Evolutionary conservation across 2,888 invertebrate genomes (phyloP).

Genomic region (Dysmachus trigonus): DNA sequence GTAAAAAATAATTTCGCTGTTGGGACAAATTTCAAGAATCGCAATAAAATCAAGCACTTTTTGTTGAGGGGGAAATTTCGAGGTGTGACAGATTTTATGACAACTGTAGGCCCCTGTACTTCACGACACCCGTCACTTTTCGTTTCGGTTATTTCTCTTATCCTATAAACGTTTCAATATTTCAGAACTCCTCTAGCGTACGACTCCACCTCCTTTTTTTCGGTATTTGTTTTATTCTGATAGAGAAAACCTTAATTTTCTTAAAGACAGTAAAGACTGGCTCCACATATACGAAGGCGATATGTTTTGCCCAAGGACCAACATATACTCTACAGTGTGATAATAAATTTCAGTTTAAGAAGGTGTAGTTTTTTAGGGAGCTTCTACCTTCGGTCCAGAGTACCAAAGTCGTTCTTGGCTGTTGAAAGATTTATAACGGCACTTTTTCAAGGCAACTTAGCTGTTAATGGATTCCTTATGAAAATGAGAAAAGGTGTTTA

Average conservation of each 20-base stretch:
- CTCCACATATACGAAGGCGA: background rate
- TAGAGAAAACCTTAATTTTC: background rate
- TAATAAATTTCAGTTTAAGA: constrained; percentile 26
- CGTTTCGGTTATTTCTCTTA: background rate
- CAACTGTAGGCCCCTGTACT: background rate
- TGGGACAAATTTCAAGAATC: background rate
- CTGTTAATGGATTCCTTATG: constrained; percentile 11
- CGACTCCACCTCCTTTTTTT: background rate
- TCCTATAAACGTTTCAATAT: background rate
- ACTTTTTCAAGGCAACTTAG: background rate
- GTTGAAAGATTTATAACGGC: constrained; percentile 8
- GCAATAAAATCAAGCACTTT: background rate
- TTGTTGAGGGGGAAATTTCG: background rate
- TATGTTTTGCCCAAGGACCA: background rate
- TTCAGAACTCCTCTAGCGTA: background rate
- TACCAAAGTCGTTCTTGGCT: background rate
- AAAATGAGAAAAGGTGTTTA: constrained; percentile 20
- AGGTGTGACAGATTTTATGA: background rate
- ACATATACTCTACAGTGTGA: background rate
- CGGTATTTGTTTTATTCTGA: background rate
- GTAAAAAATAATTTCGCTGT: background rate
- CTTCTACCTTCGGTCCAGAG: background rate
- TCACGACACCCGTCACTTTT: background rate
- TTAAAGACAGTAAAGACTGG: background rate
- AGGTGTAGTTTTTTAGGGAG: constrained; percentile 5